Conservation (phyloP, 2,113 vertebrate genomes). For the Alosa alosa region DNA sequence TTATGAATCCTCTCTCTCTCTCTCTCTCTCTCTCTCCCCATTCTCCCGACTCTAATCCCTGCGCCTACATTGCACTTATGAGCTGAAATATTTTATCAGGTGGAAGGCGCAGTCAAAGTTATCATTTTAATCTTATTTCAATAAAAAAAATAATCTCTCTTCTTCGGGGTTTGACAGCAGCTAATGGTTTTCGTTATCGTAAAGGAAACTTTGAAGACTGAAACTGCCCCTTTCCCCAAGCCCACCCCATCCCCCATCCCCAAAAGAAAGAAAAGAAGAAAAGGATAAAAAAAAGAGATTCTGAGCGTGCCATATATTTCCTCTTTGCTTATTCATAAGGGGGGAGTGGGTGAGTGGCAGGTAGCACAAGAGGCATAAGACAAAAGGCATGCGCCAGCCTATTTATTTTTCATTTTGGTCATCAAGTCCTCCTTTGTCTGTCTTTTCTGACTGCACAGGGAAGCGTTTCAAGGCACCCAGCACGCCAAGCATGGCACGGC, state of each 20-base stretch:
- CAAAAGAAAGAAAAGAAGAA: constrained; percentile 72
- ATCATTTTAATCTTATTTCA: constrained; percentile 95
- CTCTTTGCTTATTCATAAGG: constrained; percentile 64
- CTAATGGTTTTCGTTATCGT: constrained; percentile 90
- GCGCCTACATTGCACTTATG: constrained; percentile 85
- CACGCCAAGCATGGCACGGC: neutral
- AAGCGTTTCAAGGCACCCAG: neutral
- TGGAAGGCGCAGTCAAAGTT: constrained; percentile 84
- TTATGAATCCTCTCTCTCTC: constrained; percentile 74
- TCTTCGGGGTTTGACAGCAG: constrained; percentile 81
- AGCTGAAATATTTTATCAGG: constrained; percentile 97
- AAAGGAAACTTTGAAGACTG: constrained; percentile 81
- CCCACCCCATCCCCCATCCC: constrained; percentile 30
- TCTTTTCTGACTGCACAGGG: constrained; percentile 44
- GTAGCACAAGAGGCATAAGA: constrained; percentile 51
- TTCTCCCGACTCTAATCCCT: constrained; percentile 76
- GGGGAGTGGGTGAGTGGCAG: constrained; percentile 45
- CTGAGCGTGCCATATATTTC: constrained; percentile 70
- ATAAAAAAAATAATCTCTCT: constrained; percentile 92
- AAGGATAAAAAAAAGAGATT: constrained; percentile 42
- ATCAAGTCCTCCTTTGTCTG: constrained; percentile 22
- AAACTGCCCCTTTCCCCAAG: constrained; percentile 52
- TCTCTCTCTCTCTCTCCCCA: constrained; percentile 50
- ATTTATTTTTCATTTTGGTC: constrained; percentile 34
- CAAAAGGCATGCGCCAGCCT: constrained; percentile 47